A percentile compares a stretch with the other conserved stretches of the same genome.
Evolutionary conservation across 2,888 invertebrate genomes (phyloP).

Genomic region (Pseudococcus viburni): DNA sequence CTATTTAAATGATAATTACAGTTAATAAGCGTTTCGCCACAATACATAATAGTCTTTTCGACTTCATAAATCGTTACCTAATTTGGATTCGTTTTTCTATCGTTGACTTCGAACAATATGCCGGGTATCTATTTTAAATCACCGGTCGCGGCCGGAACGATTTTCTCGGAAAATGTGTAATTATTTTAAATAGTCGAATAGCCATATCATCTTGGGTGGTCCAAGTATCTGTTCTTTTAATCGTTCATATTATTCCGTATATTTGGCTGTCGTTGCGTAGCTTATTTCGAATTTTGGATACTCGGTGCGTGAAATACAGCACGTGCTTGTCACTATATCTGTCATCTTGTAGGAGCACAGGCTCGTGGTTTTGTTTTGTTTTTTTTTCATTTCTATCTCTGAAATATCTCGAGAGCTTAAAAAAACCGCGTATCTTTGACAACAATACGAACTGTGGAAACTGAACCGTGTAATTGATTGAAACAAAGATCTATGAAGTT

Average conservation of each 20-base stretch:
- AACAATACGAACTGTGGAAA: not conserved
- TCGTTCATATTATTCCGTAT: slow-evolving; percentile 40
- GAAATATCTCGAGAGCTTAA: not conserved
- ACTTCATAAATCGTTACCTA: slow-evolving; percentile 42
- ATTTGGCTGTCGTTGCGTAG: not conserved
- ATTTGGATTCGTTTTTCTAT: not conserved
- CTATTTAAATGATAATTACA: slow-evolving; percentile 16
- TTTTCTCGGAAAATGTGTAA: slow-evolving; percentile 52
- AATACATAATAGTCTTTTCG: not conserved
- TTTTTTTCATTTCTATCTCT: not conserved
- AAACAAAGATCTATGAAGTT: slow-evolving; percentile 36
- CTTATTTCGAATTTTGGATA: slow-evolving; percentile 45
- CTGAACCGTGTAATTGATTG: slow-evolving; percentile 36
- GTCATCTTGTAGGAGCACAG: not conserved
- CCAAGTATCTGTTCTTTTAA: slow-evolving; percentile 49
- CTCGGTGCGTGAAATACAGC: slow-evolving; percentile 48
- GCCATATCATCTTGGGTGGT: slow-evolving; percentile 36
- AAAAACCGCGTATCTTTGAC: slow-evolving; percentile 11
- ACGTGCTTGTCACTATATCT: slow-evolving; percentile 45
- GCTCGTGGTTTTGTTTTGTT: slow-evolving; percentile 12
- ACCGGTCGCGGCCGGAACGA: not conserved
- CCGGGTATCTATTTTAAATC: not conserved
- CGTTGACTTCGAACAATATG: slow-evolving; percentile 12
- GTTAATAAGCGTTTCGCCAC: slow-evolving; percentile 10
- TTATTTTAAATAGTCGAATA: slow-evolving; percentile 39